Percentiles rank a stretch among this genome's conserved stretches.
Conservation (phyloP, 2,113 vertebrate species). For the Argyrosomus japonicus region DNA sequence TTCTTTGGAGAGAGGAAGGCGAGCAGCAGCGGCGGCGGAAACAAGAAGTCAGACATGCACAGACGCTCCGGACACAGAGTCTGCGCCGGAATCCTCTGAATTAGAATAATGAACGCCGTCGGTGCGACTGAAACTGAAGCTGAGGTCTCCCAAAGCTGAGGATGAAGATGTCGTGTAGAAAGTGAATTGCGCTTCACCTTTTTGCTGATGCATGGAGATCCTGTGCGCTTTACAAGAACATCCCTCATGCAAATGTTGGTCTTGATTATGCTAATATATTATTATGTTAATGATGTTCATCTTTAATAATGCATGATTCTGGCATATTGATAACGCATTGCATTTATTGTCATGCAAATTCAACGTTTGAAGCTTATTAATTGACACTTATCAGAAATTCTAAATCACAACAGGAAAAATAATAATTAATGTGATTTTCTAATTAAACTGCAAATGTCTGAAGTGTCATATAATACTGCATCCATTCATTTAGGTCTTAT, state of each 20-base stretch:
- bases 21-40: background rate
- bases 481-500: background rate
- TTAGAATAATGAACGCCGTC: background rate
- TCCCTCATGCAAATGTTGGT: conserved; percentile 74
- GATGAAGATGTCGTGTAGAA: conserved; percentile 13
- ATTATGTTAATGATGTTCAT: conserved; percentile 79
- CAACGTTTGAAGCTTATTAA: conserved; percentile 55
- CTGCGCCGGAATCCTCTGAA: background rate
- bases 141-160: conserved; percentile 4
- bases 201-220: conserved; percentile 49
- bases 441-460: background rate
- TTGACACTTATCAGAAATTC: conserved; percentile 61
- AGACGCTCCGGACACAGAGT: background rate
- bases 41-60: background rate
- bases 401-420: conserved; percentile 22
- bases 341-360: conserved; percentile 78
- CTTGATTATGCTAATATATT: conserved; percentile 82
- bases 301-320: conserved; percentile 84
- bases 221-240: conserved; percentile 55
- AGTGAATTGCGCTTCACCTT: conserved; percentile 13
- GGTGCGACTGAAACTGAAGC: background rate
- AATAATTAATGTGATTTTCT: background rate
- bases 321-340: conserved; percentile 81
- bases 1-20: conserved; percentile 7
- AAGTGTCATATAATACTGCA: background rate